These are phyloP conservation scores for Amazona ochrocephala DNA, from an alignment of 2,797 vertebrate species.

Conservation along the genomic window DNA sequence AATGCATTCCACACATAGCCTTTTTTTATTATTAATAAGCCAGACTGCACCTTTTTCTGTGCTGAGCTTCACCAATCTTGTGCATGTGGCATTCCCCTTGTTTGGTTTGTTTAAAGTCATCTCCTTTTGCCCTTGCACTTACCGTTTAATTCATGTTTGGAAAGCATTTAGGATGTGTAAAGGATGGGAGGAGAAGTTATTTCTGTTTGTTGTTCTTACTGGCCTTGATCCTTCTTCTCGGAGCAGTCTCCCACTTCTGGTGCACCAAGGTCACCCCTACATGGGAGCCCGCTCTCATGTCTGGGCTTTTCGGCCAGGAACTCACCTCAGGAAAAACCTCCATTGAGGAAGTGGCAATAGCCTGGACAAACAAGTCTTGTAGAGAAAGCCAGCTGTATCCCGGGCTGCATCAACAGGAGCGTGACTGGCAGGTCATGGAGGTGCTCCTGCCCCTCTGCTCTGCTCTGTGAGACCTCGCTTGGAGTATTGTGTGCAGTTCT, in stretches of 20 bases:
- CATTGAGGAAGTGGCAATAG: background rate
- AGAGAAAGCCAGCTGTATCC: background rate
- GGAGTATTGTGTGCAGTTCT: too few relatives aligned
- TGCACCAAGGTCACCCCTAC: background rate
- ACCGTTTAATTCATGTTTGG: slow-evolving; percentile 4
- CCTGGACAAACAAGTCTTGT: background rate
- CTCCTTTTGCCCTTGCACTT: slow-evolving; percentile 31
- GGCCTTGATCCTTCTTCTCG: slow-evolving; percentile 1
- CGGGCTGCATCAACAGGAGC: too few relatives aligned
- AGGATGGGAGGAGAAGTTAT: background rate
- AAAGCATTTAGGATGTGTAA: slow-evolving; percentile 31
- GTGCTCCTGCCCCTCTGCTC: too few relatives aligned
- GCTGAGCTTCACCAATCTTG: slow-evolving; percentile 31
- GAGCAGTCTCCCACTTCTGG: background rate
- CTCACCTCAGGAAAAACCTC: background rate
- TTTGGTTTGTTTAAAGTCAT: slow-evolving; percentile 52
- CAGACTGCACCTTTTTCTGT: background rate
- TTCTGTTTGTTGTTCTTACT: slow-evolving; percentile 28
- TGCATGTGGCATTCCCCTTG: background rate
- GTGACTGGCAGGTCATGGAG: too few relatives aligned
- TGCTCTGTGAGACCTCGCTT: too few relatives aligned
- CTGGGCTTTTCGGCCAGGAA: background rate
- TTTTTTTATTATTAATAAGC: slow-evolving; percentile 17
- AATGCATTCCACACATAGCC: slow-evolving; percentile 13
- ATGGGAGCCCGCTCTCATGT: background rate